Conservation (phyloP, 2,888 invertebrate genomes). For the Rugalucina vietnamica region DNA sequence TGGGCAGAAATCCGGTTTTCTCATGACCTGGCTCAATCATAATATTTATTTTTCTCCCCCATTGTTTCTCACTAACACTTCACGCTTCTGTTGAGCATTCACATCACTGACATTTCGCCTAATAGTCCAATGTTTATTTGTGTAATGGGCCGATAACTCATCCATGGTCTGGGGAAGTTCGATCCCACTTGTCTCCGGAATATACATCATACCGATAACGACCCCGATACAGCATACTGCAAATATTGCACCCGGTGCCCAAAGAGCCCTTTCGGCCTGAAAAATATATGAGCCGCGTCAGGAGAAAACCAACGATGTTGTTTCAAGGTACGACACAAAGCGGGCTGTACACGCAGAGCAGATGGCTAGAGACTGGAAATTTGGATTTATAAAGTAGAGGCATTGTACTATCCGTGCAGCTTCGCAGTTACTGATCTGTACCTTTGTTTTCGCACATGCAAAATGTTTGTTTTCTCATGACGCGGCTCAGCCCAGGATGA, state of each 20-base stretch:
- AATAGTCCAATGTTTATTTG: constrained; percentile 34
- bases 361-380: too few relatives aligned
- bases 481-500: too few relatives aligned
- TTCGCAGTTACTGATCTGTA: too few relatives aligned
- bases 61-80: too few relatives aligned
- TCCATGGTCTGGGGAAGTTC: constrained; percentile 61
- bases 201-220: constrained; percentile 39
- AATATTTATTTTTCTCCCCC: too few relatives aligned
- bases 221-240: constrained; percentile 40
- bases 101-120: background rate
- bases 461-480: too few relatives aligned
- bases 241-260: constrained; percentile 63
- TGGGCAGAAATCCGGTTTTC: too few relatives aligned
- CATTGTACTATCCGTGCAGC: too few relatives aligned
- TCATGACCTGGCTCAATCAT: too few relatives aligned
- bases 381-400: too few relatives aligned
- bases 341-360: background rate
- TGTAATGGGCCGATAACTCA: constrained; percentile 58
- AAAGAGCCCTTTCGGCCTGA: constrained; percentile 47
- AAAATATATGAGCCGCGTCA: constrained; percentile 9
- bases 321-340: background rate
- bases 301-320: background rate
- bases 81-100: background rate
- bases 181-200: constrained; percentile 64
- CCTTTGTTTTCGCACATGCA: too few relatives aligned